Base-by-base conservation (phyloP, 2,888 invertebrate species). In the Stenchaetothrips biformis region DNA sequence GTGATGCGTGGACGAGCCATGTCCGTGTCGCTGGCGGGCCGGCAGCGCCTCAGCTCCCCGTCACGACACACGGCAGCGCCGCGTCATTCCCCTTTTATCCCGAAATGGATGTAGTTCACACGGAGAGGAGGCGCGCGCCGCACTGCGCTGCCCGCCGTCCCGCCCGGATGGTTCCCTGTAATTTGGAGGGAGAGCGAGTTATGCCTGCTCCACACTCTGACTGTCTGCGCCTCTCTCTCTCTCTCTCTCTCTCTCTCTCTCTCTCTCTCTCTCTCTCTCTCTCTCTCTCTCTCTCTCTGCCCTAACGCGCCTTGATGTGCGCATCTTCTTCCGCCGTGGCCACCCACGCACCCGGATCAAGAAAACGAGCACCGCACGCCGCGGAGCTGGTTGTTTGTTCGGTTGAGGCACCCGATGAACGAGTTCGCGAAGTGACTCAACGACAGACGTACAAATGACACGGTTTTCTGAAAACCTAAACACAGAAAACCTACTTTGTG, bases 81-180 rank as follows among this genome's bases (percentile, higher is more conserved):
- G 4, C 25, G 67, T 74, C 67, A 74, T 74, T 25, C 25, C 67
- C 67, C 67, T 21, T 74, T 74, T 74, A 74, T 7, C 21, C 67
- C 67, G 25, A 74, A 74, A 74, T 74, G 67, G 67, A 74, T 74
- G 67, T n/a, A 25, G 67, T 74, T 74, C 67, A 74, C 67, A 74
- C 25, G 67, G 25, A 21, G 67, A 25, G 11, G 67, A 25, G 67
- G 4, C 37, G 37, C 59, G 25, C 25, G 25, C 67, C 67, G 21
- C 67, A 37, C 37, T 37, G 4, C 4, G 2, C 37, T 37, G 37
- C 37, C 37, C 37, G 37, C 37, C 37, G 37, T 37, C 37, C 37
- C 37, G 37, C 37, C 37, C 37, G 37, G 37, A 37, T 18, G 53
- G 53, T 74, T 74, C 67, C 67, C 67, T 74, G 67, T 74, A 74